A percentile compares a stretch with the other conserved stretches of the same genome.
These are phyloP conservation scores for Drosophila basisetae DNA, from an alignment of 2,888 invertebrate genomes.

Conservation along the genomic window DNA sequence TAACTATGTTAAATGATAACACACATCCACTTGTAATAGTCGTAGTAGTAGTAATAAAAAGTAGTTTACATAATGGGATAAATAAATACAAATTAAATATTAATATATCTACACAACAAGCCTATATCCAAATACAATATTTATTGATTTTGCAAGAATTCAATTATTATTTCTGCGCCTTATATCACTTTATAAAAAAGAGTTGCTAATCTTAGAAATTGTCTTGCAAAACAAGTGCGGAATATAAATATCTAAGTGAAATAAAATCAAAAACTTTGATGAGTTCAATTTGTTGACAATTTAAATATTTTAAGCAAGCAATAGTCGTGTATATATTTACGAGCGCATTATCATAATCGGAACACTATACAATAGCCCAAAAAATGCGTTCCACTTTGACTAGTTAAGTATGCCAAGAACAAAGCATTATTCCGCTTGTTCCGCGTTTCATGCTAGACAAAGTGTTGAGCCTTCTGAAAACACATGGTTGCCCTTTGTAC, in stretches of 20 bases:
- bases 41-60: background rate
- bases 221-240: background rate
- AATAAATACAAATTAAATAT: background rate
- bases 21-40: slow-evolving; percentile 14
- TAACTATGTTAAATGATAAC: slow-evolving; percentile 66
- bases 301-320: background rate
- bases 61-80: background rate
- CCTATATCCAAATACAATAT: background rate
- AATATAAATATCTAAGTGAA: background rate
- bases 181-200: too few relatives aligned
- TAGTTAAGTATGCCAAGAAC: slow-evolving; percentile 51
- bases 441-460: slow-evolving; percentile 6
- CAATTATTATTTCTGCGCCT: background rate
- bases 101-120: background rate
- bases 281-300: background rate
- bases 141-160: background rate
- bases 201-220: background rate
- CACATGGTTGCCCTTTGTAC: slow-evolving; percentile 47
- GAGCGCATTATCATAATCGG: slow-evolving; percentile 16
- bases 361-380: slow-evolving; percentile 13
- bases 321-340: slow-evolving; percentile 1
- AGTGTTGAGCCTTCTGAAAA: background rate
- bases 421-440: slow-evolving; percentile 25
- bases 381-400: slow-evolving; percentile 40
- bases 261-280: background rate